Evolutionary conservation across 2,113 vertebrate species (phyloP).

Genomic region (Petaurus breviceps): DNA sequence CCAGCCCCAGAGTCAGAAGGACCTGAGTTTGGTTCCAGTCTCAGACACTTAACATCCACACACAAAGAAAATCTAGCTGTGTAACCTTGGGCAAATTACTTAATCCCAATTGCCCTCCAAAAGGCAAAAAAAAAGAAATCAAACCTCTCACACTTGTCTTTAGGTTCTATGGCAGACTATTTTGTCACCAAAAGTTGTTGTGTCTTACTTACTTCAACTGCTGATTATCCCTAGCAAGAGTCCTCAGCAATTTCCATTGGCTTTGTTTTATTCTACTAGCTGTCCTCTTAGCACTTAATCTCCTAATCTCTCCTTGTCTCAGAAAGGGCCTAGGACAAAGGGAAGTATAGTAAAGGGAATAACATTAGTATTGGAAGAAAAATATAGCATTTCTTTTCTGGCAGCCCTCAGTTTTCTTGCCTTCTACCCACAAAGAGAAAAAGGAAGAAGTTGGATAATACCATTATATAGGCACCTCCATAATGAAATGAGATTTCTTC

Average conservation of each 20-base stretch:
- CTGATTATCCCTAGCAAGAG: background rate
- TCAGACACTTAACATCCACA: too few species aligned
- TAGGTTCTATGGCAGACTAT: background rate
- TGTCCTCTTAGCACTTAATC: background rate
- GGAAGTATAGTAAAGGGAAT: background rate
- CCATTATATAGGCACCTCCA: background rate
- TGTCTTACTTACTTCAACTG: background rate
- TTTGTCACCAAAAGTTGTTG: background rate
- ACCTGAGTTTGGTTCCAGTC: too few species aligned
- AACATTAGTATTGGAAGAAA: background rate
- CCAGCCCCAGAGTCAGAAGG: too few species aligned
- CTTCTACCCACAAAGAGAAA: background rate
- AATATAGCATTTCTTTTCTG: background rate
- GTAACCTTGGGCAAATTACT: too few species aligned
- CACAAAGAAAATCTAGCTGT: too few species aligned
- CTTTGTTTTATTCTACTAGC: background rate
- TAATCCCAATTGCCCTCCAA: too few species aligned
- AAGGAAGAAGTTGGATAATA: background rate
- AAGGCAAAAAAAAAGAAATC: too few species aligned
- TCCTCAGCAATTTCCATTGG: background rate
- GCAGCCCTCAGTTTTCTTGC: background rate
- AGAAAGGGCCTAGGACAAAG: background rate
- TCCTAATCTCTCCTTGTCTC: background rate
- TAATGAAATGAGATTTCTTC: background rate
- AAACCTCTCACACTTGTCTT: background rate